Percentiles rank a stretch among this genome's conserved stretches.
Evolutionary conservation across 2,113 vertebrate species (phyloP).

Genomic region (Lophochroa leadbeateri): DNA sequence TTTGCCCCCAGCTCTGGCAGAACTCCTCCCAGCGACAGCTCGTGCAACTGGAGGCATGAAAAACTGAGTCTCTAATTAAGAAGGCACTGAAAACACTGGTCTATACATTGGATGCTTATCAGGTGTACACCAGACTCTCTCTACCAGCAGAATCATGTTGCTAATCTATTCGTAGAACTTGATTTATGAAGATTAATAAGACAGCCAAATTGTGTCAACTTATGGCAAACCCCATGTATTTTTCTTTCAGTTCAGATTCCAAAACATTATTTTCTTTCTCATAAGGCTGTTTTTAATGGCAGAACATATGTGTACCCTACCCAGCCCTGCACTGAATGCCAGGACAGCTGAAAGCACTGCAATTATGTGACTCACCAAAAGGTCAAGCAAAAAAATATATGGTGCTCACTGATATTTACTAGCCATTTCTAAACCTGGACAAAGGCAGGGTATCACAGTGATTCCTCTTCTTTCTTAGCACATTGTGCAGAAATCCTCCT

Average conservation of each 20-base stretch:
- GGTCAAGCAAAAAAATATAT: not conserved
- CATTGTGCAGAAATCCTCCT: not conserved
- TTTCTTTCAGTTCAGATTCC: constrained; percentile 58
- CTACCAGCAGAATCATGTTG: constrained; percentile 22
- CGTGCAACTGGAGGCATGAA: not conserved
- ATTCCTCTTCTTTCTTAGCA: not conserved
- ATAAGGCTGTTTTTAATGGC: constrained; percentile 62
- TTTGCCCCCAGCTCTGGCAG: not conserved
- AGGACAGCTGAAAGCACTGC: constrained; percentile 3
- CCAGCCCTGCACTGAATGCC: not conserved
- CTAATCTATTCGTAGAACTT: constrained; percentile 42
- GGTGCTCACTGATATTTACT: not conserved
- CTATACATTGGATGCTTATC: not conserved
- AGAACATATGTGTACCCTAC: not conserved
- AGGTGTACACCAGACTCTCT: not conserved
- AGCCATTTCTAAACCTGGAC: not conserved
- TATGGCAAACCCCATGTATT: constrained; percentile 44
- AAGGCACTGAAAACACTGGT: constrained; percentile 21
- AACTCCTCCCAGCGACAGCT: not conserved
- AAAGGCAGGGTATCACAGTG: not conserved
- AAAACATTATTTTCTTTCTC: constrained; percentile 59
- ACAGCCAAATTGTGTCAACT: constrained; percentile 54
- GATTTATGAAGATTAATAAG: constrained; percentile 49
- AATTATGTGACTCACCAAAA: not conserved
- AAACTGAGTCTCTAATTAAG: constrained; percentile 16